Base-by-base conservation (phyloP, 2,113 vertebrate species). In the Alligator sinensis region DNA sequence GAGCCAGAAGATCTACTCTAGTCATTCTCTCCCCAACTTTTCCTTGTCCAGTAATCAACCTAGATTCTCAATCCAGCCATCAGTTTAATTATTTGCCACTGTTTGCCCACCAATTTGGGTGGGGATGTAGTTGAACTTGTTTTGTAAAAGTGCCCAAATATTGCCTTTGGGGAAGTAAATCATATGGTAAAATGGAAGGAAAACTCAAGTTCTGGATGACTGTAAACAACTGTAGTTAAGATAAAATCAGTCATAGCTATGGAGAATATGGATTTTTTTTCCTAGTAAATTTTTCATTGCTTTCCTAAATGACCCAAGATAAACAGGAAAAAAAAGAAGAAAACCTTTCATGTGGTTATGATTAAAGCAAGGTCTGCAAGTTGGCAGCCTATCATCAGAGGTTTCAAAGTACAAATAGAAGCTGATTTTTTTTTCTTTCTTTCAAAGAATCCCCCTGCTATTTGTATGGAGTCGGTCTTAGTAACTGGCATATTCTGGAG, bases 311-410 rank as follows among this genome's bases (percentile, higher is more conserved):
- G 93, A 97, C 96, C 91, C 87, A 95, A 91, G 89, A 96, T 97
- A 97, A 98, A 97, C 95, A 98, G 95, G 97, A 96, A 91, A 82
- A 93, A 92, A 57, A 54, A 98, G 95, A 97, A 96, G 91, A 82
- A 93, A 92, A 57, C 54, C 97, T 98, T 98, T 99, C 94, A 98
- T 98, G 98, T 98, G 98, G 98, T 83, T 93, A 95, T 98, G 98
- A 98, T 96, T 98, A 97, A 97, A 96, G 95, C 98, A 98, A 98
- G 97, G 98, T 98, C 97, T 97, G 96, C 95, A 97, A 97, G 97
- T 61, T 98, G 98, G 98, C 97, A 97, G 95, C 92, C 80, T 92
- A 79, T 95, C 94, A 55, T 92, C 93, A 96, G 81, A 90, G 86
- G 91, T 95, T 96, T 98, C 96, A 98, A 97, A 98, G 98, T 96